Evolutionary conservation across 2,797 vertebrate genomes (phyloP).

Genomic region (Sebastes reedi): DNA sequence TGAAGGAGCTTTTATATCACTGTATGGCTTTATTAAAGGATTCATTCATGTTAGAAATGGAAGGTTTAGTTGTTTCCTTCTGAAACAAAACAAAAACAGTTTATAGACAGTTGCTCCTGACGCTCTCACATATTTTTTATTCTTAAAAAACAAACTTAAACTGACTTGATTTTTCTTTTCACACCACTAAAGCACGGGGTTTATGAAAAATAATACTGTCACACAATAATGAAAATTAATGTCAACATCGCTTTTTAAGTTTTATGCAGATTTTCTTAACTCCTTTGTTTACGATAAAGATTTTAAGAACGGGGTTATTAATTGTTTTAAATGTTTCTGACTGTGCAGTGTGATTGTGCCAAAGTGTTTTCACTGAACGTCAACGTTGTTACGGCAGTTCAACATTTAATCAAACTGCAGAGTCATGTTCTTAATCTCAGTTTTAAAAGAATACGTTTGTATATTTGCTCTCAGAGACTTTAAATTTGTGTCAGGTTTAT

Average conservation of each 20-base stretch:
- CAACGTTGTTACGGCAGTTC: background rate
- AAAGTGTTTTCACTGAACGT: constrained; percentile 17
- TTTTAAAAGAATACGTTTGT: background rate
- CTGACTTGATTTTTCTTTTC: background rate
- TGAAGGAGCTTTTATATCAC: background rate
- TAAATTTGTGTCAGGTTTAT: background rate
- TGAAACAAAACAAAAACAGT: background rate
- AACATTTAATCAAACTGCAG: background rate
- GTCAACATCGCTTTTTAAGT: background rate
- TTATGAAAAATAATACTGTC: background rate
- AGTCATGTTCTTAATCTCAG: background rate
- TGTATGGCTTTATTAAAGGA: background rate
- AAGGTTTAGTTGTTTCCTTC: background rate
- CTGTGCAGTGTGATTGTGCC: constrained; percentile 20
- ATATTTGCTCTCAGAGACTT: background rate
- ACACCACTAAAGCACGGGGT: background rate
- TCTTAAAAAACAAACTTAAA: background rate
- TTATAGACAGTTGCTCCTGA: background rate
- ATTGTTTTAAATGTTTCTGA: background rate
- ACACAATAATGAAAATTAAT: background rate
- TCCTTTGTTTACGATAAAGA: background rate
- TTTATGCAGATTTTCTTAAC: background rate
- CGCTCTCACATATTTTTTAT: background rate
- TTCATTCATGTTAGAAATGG: background rate
- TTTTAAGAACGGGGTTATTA: background rate